Conservation (phyloP, 2,888 invertebrate genomes). For the Halocaridina rubra region DNA sequence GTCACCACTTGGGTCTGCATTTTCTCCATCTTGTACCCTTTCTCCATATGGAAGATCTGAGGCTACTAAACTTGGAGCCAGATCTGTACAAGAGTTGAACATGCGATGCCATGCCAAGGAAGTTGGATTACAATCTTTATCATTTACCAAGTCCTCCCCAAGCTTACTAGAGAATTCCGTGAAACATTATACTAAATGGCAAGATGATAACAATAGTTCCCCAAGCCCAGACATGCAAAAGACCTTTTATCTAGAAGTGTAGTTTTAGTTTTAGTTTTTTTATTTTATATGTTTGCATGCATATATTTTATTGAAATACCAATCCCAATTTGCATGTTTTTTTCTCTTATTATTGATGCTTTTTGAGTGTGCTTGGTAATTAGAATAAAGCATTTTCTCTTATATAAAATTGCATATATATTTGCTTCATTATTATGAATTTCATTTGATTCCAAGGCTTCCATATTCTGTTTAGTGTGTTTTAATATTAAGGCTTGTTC, state of each 20-base stretch:
- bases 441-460: too few species aligned
- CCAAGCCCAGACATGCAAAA: neutral
- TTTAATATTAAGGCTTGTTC: too few species aligned
- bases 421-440: too few species aligned
- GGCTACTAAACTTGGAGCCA: neutral
- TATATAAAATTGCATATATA: too few species aligned
- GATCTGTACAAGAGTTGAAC: constrained; percentile 11
- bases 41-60: neutral
- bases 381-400: too few species aligned
- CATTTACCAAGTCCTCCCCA: constrained; percentile 10
- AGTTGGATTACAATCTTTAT: neutral
- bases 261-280: neutral
- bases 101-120: neutral
- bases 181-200: neutral
- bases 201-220: neutral
- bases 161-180: neutral
- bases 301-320: too few species aligned
- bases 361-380: neutral
- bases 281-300: neutral
- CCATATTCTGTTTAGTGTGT: too few species aligned
- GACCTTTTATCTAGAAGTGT: constrained; percentile 36
- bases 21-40: constrained; percentile 2
- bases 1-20: neutral
- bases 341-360: too few species aligned
- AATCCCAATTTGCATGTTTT: too few species aligned